Percentiles rank a stretch among this genome's conserved stretches.
These are phyloP conservation scores for Polia nebulosa DNA, from an alignment of 2,888 invertebrate genomes.

Conservation along the genomic window DNA sequence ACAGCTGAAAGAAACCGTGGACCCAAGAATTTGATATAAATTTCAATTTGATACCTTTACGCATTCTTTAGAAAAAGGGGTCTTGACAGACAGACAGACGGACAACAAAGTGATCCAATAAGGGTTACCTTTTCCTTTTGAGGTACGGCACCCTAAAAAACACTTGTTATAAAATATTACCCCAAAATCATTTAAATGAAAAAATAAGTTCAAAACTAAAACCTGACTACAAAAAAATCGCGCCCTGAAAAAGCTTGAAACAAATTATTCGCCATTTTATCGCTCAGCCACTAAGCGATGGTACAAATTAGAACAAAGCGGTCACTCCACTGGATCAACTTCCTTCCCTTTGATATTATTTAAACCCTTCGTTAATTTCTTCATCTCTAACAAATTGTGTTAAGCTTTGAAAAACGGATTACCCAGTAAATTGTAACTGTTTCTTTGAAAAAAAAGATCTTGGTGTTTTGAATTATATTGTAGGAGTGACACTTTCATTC, in stretches of 20 bases:
- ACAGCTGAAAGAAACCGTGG: too few relatives aligned
- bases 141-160: too few relatives aligned
- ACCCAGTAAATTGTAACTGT: neutral
- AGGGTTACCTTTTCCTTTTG: too few relatives aligned
- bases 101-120: too few relatives aligned
- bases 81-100: too few relatives aligned
- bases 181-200: too few relatives aligned
- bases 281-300: slow-evolving; percentile 5
- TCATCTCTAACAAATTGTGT: slow-evolving; percentile 29
- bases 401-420: slow-evolving; percentile 35
- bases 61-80: too few relatives aligned
- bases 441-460: neutral
- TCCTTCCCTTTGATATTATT: slow-evolving; percentile 24
- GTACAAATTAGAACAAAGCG: slow-evolving; percentile 33
- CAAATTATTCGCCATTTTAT: slow-evolving; percentile 29
- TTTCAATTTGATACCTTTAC: too few relatives aligned
- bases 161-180: too few relatives aligned
- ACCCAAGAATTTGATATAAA: too few relatives aligned
- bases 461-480: neutral
- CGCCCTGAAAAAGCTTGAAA: slow-evolving; percentile 6
- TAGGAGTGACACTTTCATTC: neutral
- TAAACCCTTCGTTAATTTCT: slow-evolving; percentile 43
- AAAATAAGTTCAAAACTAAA: too few relatives aligned
- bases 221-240: too few relatives aligned
- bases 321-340: slow-evolving; percentile 15